Percentiles rank a stretch among this genome's conserved stretches.
phyloP scores from a whole-genome alignment of 2,797 vertebrate genomes.

The Gallinago solitaria region DNA sequence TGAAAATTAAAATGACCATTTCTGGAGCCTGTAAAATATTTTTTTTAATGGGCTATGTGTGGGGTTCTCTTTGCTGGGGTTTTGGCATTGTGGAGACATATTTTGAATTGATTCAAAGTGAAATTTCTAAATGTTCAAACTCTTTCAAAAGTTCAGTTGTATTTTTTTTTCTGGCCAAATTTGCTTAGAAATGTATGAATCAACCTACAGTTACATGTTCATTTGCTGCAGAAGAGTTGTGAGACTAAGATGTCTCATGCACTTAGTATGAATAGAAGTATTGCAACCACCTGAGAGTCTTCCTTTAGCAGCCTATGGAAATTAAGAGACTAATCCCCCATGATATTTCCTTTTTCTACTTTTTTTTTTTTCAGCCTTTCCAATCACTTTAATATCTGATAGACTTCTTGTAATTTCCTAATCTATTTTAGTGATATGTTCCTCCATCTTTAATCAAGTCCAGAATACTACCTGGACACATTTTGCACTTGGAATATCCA shows the following conservation, averaged over 20 bases:
- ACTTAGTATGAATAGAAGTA: background rate
- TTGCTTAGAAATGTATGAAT: background rate
- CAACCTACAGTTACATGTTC: background rate
- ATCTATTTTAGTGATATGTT: background rate
- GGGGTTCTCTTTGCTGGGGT: background rate
- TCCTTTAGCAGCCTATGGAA: background rate
- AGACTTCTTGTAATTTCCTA: background rate
- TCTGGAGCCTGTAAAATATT: background rate
- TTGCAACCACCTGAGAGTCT: background rate
- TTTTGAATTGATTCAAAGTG: background rate
- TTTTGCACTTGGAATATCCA: background rate
- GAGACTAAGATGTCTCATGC: background rate
- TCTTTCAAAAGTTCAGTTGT: background rate
- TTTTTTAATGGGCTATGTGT: background rate
- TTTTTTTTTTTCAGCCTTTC: background rate
- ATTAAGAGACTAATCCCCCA: background rate
- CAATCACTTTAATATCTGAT: background rate
- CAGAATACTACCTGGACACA: background rate
- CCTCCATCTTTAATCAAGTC: background rate
- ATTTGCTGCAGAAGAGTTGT: background rate
- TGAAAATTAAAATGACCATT: background rate
- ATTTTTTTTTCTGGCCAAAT: background rate
- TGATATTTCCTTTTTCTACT: background rate
- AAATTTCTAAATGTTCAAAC: background rate
- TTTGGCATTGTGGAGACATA: background rate